phyloP scores from a whole-genome alignment of 1,140 invertebrate genomes.

The Habropoda laboriosa region DNA sequence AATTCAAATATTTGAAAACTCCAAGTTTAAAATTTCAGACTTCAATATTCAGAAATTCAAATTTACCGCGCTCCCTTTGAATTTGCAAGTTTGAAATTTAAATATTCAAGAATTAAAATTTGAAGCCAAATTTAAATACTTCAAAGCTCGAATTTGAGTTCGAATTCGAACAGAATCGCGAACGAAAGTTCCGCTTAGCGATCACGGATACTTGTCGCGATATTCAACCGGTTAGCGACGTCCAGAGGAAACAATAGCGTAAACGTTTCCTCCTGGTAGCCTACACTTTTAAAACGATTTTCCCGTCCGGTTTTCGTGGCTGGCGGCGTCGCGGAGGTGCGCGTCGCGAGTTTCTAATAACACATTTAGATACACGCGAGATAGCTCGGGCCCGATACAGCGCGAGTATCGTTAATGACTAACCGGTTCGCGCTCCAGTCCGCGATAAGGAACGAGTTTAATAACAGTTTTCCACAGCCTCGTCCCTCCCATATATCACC shows the following conservation, averaged over 20 bases:
- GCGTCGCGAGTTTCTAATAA: neutral
- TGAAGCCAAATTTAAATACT: too few relatives aligned
- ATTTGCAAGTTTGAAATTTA: too few relatives aligned
- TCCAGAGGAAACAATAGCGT: neutral
- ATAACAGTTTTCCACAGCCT: constrained; percentile 2
- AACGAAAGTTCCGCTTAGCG: neutral
- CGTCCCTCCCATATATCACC: neutral
- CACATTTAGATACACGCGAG: neutral
- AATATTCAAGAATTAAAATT: too few relatives aligned
- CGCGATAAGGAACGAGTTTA: constrained; percentile 12
- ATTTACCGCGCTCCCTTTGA: too few relatives aligned
- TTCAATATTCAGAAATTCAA: too few relatives aligned
- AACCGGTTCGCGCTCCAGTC: constrained; percentile 3
- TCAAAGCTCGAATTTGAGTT: too few relatives aligned
- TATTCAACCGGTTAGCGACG: neutral
- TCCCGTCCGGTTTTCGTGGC: neutral
- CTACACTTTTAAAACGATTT: neutral
- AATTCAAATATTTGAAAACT: too few relatives aligned
- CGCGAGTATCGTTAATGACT: neutral
- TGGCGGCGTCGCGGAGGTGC: neutral
- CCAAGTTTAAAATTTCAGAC: too few relatives aligned
- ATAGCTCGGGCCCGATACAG: neutral
- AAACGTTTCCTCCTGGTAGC: neutral
- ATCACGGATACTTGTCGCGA: neutral
- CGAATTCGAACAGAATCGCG: neutral